Conservation (phyloP, 1,140 invertebrate species). For the Arctopsyche grandis region DNA sequence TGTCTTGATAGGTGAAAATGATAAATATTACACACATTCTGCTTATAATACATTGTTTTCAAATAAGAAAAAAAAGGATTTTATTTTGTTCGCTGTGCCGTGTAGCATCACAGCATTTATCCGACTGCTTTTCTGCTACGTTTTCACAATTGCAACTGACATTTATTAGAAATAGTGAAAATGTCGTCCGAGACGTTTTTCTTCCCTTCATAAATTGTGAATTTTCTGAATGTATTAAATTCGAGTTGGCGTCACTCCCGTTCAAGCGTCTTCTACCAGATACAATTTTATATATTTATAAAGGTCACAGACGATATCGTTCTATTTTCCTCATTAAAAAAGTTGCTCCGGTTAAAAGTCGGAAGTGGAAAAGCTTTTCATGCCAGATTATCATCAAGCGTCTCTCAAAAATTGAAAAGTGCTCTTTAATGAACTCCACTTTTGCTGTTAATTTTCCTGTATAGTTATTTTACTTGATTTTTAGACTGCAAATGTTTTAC, state of each 20-base stretch:
- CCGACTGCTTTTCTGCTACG: background rate
- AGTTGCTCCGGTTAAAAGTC: background rate
- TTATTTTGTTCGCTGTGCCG: background rate
- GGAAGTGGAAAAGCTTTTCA: background rate
- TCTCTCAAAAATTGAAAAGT: too few relatives aligned
- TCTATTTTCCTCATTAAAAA: constrained; percentile 23
- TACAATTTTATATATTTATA: background rate
- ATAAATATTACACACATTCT: background rate
- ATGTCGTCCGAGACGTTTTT: constrained; percentile 5
- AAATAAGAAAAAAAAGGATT: too few relatives aligned
- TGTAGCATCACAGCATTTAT: background rate
- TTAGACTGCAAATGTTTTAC: too few relatives aligned
- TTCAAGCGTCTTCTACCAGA: too few relatives aligned
- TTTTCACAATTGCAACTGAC: constrained; percentile 22
- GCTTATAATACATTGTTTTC: too few relatives aligned
- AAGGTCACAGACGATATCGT: background rate
- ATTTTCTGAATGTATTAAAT: constrained; percentile 15
- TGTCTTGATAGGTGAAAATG: background rate
- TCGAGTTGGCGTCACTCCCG: background rate
- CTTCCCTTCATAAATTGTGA: constrained; percentile 3
- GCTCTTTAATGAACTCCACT: too few relatives aligned
- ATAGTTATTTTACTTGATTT: too few relatives aligned
- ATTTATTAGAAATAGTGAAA: constrained; percentile 17
- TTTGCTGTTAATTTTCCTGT: too few relatives aligned
- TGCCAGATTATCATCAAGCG: background rate